Conservation (phyloP, 2,797 vertebrate genomes). For the Myotis findleyi region DNA sequence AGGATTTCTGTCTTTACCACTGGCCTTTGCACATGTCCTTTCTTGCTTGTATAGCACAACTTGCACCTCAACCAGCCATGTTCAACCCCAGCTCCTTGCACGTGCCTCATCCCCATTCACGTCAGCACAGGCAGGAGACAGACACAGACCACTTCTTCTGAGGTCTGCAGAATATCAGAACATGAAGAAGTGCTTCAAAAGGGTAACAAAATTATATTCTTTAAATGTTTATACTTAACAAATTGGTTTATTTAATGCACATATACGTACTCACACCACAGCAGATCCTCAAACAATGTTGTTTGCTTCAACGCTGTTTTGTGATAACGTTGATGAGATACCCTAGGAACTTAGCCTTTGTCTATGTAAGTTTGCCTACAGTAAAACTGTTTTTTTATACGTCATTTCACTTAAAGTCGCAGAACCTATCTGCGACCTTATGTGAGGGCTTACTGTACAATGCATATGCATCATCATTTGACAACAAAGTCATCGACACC, state of each 20-base stretch:
- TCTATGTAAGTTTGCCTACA: neutral
- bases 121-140: too few relatives aligned
- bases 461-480: neutral
- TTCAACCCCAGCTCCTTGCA: neutral
- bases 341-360: neutral
- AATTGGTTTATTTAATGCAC: neutral
- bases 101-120: rapidly evolving
- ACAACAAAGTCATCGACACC: neutral
- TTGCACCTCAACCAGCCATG: too few relatives aligned
- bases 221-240: neutral
- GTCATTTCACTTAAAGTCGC: neutral
- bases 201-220: neutral
- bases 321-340: neutral
- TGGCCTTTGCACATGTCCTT: neutral
- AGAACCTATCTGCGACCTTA: neutral
- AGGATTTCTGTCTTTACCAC: neutral
- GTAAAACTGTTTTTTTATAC: neutral
- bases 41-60: neutral
- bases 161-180: neutral
- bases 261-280: neutral
- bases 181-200: neutral
- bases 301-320: neutral
- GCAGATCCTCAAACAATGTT: neutral
- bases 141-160: neutral
- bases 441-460: neutral